These are phyloP conservation scores for Pollicipes pollicipes DNA, from an alignment of 1,140 invertebrate species.

Conservation along the genomic window DNA sequence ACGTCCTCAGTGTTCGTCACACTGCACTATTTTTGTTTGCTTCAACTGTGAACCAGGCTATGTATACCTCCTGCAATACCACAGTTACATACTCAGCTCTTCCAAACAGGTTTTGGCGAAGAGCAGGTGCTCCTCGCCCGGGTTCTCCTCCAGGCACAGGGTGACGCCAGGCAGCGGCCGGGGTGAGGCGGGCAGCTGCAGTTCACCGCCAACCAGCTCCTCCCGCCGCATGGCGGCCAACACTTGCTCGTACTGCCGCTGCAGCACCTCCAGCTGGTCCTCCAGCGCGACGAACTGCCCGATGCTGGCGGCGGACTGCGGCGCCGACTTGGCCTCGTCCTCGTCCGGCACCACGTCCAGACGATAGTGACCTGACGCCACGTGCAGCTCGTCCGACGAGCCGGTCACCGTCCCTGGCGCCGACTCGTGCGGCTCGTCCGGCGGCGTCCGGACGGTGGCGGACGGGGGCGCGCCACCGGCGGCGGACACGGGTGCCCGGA, in stretches of 20 bases:
- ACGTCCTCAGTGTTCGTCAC: too few relatives aligned
- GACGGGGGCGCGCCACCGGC: too few relatives aligned
- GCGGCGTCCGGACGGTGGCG: background rate
- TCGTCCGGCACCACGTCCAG: background rate
- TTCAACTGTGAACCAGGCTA: too few relatives aligned
- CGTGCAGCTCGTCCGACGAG: background rate
- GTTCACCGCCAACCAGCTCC: too few relatives aligned
- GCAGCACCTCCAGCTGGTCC: background rate
- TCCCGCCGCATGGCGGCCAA: background rate
- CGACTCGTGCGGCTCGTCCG: background rate
- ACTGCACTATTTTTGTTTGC: too few relatives aligned
- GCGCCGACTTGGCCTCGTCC: too few relatives aligned
- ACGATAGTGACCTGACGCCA: background rate
- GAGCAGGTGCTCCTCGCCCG: background rate
- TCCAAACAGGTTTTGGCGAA: background rate
- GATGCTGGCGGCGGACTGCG: background rate
- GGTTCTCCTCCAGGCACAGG: too few relatives aligned
- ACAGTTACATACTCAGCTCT: background rate
- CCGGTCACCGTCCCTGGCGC: too few relatives aligned
- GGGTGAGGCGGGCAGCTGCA: too few relatives aligned
- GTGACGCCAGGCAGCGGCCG: too few relatives aligned
- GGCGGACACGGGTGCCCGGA: too few relatives aligned
- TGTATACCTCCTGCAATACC: too few relatives aligned
- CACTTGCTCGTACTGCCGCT: background rate
- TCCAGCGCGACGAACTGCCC: background rate